Conservation (phyloP, 1,140 invertebrate species). For the Bombus balteatus region DNA sequence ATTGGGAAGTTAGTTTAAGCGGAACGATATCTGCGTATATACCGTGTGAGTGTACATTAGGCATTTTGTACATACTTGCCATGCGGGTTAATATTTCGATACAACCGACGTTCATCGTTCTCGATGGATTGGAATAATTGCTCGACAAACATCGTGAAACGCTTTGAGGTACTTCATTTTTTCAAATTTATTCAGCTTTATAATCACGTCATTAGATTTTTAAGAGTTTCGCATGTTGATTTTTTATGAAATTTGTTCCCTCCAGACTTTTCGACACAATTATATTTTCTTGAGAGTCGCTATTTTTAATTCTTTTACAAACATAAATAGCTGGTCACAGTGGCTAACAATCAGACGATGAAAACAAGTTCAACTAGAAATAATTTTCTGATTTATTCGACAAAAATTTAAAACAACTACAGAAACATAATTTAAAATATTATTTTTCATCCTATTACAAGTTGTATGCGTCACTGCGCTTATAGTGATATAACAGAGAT, state of each 20-base stretch:
- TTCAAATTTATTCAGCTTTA: not conserved
- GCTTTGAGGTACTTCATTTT: not conserved
- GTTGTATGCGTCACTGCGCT: too few relatives aligned
- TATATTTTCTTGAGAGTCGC: not conserved
- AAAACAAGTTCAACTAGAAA: too few relatives aligned
- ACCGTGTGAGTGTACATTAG: too few relatives aligned
- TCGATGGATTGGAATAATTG: not conserved
- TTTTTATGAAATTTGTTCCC: not conserved
- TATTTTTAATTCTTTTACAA: too few relatives aligned
- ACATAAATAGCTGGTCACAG: too few relatives aligned
- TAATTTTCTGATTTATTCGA: too few relatives aligned
- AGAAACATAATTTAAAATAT: too few relatives aligned
- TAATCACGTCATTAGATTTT: not conserved
- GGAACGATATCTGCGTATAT: not conserved
- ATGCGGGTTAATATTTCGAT: not conserved
- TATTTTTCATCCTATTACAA: too few relatives aligned
- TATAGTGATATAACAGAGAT: too few relatives aligned
- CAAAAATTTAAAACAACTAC: too few relatives aligned
- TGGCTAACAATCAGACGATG: too few relatives aligned
- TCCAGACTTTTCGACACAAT: not conserved
- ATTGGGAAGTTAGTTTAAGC: slow-evolving; percentile 19
- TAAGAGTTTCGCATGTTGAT: not conserved
- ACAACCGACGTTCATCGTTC: not conserved
- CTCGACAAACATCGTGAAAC: not conserved
- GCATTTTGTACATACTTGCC: not conserved